Conservation (phyloP, 2,113 vertebrate genomes). For the Eubucco bourcierii region DNA sequence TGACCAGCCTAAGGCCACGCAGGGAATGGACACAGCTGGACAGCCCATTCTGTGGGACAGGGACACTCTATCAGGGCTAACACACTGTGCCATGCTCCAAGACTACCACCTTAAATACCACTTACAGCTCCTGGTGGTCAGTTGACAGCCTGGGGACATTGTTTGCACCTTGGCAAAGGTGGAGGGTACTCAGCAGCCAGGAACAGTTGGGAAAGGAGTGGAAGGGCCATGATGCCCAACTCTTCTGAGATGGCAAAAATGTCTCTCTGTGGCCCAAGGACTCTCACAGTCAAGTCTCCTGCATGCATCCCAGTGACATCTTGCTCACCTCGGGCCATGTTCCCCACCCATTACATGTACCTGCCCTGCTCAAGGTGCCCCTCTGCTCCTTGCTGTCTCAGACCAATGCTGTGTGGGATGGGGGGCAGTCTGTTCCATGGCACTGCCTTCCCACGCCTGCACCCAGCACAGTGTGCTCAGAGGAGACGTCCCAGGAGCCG, state of each 20-base stretch:
- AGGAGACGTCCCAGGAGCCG: slow-evolving; percentile 83
- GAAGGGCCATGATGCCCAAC: not conserved
- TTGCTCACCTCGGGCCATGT: not conserved
- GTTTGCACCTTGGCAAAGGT: not conserved
- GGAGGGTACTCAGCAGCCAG: not conserved
- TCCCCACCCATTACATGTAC: not conserved
- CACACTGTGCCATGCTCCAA: not conserved
- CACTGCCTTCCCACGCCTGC: rapidly evolving
- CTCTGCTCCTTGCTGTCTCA: not conserved
- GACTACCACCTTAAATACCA: not conserved
- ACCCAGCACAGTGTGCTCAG: not conserved
- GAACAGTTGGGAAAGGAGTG: rapidly evolving
- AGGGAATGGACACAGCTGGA: not conserved
- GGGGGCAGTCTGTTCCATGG: not conserved
- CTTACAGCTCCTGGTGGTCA: rapidly evolving
- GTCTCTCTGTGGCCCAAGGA: not conserved
- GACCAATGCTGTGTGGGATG: rapidly evolving
- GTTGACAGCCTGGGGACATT: not conserved
- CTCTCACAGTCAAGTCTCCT: not conserved
- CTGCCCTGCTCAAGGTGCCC: not conserved
- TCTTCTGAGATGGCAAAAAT: not conserved
- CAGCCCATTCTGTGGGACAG: not conserved
- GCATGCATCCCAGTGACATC: not conserved
- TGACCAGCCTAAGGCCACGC: not conserved
- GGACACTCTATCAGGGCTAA: rapidly evolving